These are phyloP conservation scores for Schizaphis graminum DNA, from an alignment of 2,888 invertebrate species.

Conservation along the genomic window DNA sequence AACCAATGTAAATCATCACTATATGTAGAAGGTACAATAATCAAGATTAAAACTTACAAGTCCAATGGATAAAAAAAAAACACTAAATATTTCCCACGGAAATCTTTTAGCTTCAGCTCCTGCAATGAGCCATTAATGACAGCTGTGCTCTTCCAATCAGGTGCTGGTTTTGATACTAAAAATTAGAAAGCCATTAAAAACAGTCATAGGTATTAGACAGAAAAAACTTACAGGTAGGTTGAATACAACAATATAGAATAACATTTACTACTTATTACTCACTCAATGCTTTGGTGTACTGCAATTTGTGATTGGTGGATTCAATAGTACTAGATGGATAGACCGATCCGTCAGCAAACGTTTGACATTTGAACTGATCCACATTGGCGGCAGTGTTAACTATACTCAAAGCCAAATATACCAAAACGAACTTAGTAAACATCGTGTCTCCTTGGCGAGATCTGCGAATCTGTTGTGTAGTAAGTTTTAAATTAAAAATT, in stretches of 20 bases:
- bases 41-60: slow-evolving; percentile 72
- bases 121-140: slow-evolving; percentile 86
- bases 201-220: neutral
- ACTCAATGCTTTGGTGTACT: slow-evolving; percentile 95
- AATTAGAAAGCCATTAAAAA: neutral
- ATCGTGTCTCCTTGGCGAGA: neutral
- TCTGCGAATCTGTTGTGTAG: neutral
- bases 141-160: slow-evolving; percentile 87
- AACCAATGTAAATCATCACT: neutral
- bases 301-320: slow-evolving; percentile 84
- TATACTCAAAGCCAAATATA: neutral
- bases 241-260: neutral
- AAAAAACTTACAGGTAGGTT: neutral
- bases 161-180: slow-evolving; percentile 84
- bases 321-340: slow-evolving; percentile 84
- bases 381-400: neutral
- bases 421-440: neutral
- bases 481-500: neutral
- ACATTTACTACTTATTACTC: slow-evolving; percentile 72
- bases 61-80: slow-evolving; percentile 94
- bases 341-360: slow-evolving; percentile 88
- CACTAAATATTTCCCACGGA: slow-evolving; percentile 88
- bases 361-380: slow-evolving; percentile 82
- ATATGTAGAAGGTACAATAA: neutral
- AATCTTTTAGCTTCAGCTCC: slow-evolving; percentile 83